Evolutionary conservation across 2,888 invertebrate species (phyloP), one percentile per base, ranked within the genome.

Genomic region (Julus scanicus): DNA sequence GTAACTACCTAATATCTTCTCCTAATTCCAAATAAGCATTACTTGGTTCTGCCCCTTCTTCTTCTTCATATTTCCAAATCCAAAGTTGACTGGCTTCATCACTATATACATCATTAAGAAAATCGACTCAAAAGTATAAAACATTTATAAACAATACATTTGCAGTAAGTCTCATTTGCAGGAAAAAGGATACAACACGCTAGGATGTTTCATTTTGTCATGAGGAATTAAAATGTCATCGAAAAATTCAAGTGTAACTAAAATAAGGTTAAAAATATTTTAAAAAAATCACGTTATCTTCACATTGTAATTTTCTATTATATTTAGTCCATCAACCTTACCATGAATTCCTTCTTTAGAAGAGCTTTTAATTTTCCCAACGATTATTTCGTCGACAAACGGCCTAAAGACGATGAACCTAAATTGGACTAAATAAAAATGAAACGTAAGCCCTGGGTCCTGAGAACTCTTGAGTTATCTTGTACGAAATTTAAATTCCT

Each of bases 11-110:
- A 94, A 96, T 97, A 90, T 96, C 95, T 90, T 93, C 92, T 86
- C 93, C 93, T 89, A 92, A 92, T 92, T 99, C 80, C 80, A 63
- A 63, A 63, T 63, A 84, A 5, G 84, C 39, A 37, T 84, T 40
- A 37, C 40, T 84, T 17, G 84, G n/a, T 39, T 87, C 48, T 39
- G 53, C 97, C 2, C 57, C 95, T 88, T 94, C 95, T 90, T 96
- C 96, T 91, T 96, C 96, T 44, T 96, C 96, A 92, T 98, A 99
- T 91, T 98, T 97, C 99, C 99, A 99, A 0, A 98, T 96, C 98
- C 98, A 99, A 0, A 96, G 96, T 93, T 98, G 93, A 89, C 90
- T 90, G 80, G 88, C 89, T 90, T 93, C 92, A 90, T 92, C 92
- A 90, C 92, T 92, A 86, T 53, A 83, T 84, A 13, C n/a, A 29